Conservation (phyloP, 1,140 invertebrate species). For the Macrostomum lignano region DNA sequence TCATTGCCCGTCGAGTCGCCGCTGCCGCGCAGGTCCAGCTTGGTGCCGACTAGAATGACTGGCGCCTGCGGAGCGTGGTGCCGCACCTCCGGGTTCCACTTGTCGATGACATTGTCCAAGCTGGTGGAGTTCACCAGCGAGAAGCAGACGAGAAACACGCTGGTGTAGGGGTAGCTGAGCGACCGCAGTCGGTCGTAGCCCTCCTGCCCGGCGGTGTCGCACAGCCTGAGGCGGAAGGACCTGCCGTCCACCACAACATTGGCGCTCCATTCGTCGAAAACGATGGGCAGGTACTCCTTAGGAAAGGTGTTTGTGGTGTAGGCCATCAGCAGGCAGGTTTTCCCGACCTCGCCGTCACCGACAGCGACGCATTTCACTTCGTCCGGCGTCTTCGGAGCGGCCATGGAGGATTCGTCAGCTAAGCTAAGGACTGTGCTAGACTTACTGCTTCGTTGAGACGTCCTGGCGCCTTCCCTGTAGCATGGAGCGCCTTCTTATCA, state of each 20-base stretch:
- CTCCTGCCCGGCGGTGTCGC: slow-evolving; percentile 23
- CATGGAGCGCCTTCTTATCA: too few relatives aligned
- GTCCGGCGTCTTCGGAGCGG: too few relatives aligned
- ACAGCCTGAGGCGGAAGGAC: slow-evolving; percentile 73
- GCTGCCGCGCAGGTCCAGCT: slow-evolving; percentile 68
- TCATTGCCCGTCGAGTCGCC: too few relatives aligned
- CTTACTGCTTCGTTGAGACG: too few relatives aligned
- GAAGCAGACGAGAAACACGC: slow-evolving; percentile 90
- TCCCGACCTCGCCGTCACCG: slow-evolving; percentile 20
- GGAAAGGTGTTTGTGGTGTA: neutral
- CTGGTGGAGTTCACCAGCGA: slow-evolving; percentile 90
- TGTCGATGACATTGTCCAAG: slow-evolving; percentile 98
- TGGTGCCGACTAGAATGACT: slow-evolving; percentile 83
- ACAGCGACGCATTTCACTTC: slow-evolving; percentile 96
- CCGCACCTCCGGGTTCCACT: slow-evolving; percentile 98
- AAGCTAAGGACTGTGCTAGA: too few relatives aligned
- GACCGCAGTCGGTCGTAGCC: slow-evolving; percentile 75
- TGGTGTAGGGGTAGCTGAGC: slow-evolving; percentile 85
- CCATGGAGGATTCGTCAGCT: too few relatives aligned
- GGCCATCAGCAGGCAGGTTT: slow-evolving; percentile 4
- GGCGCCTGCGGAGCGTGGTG: slow-evolving; percentile 89
- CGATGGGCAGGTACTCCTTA: neutral
- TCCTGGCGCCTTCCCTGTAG: too few relatives aligned
- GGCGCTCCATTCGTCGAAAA: slow-evolving; percentile 56
- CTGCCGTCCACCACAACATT: slow-evolving; percentile 96